Base-by-base conservation (phyloP, 1,140 invertebrate species). In the Streblospio benedicti region DNA sequence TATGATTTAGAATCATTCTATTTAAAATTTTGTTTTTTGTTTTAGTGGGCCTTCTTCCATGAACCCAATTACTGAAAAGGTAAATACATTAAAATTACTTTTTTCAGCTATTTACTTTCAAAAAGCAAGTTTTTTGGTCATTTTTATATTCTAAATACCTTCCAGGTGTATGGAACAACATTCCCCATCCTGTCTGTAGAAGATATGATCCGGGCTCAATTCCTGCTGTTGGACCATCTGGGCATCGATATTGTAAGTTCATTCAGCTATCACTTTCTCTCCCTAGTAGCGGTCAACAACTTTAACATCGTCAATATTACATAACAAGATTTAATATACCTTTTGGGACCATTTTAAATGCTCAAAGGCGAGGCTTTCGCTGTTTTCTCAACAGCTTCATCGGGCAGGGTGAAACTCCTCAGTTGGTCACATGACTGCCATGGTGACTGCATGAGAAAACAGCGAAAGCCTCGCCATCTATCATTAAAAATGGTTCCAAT, bases 141-240 rank as follows among this genome's bases (percentile, higher is more conserved):
- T 30, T 35, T 52, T 38, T 33, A 56, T 54, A 27, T 38, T 31
- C 1, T 61, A 9, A 38, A 18, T 25, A 23, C 43, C 12, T 69
- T 66, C 49, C 66, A 76, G 71, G 68, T 57, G 27, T 79, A 73
- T 67, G 75, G 66, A 0, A 76, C 74, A 9, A 74, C 72, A 5
- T 79, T 78, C 50, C 77, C 77, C 5, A 57, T 78, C 2, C 49
- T 76, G 5, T 69, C 69, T 60, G 66, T 78, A 18, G 65, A 71
- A 5, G 77, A 79, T 54, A 74, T 79, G 71, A 71, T 75, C 0
- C 62, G 65, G 20, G 69, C 71, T 6, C 74, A 77, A 53, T 76
- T 77, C 55, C 52, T 69, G 9, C 56, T 79, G 9, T 61, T 78
- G 4, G 72, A 78, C 51, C 65, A 76, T 53, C 70, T 79, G 9